Conservation (phyloP, 2,797 vertebrate genomes). For the Tamandua tetradactyla region DNA sequence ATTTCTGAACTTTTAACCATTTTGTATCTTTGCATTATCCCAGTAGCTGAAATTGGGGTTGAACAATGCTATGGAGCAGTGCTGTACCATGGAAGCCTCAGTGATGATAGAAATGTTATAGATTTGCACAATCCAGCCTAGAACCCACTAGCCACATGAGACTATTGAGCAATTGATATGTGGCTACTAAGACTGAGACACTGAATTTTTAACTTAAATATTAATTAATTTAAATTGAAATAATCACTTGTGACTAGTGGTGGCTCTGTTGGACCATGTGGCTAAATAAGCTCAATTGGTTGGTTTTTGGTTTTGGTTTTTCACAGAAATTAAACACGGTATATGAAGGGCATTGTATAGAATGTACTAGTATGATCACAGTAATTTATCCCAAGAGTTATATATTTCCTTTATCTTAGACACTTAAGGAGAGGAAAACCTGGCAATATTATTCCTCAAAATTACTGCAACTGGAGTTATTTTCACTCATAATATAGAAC, state of each 20-base stretch:
- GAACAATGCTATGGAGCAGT: background rate
- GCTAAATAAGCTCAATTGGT: background rate
- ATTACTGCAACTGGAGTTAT: background rate
- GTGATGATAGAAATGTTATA: background rate
- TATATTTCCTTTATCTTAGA: background rate
- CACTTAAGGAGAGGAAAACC: background rate
- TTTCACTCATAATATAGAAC: background rate
- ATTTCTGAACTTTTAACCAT: background rate
- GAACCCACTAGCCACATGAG: background rate
- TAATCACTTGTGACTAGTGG: background rate
- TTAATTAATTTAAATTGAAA: conserved; percentile 22
- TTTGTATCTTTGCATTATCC: background rate
- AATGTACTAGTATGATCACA: background rate
- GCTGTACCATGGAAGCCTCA: background rate
- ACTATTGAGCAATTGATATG: background rate
- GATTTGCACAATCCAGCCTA: background rate
- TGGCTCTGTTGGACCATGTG: background rate
- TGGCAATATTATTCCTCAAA: background rate
- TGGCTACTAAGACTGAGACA: background rate
- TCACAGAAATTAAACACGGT: background rate
- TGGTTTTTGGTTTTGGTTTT: background rate
- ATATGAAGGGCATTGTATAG: background rate
- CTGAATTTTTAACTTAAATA: conserved; percentile 14
- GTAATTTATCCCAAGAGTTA: background rate
- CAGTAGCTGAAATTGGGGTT: background rate